Evolutionary conservation across 1,140 invertebrate species (phyloP).

Genomic region (Papilio dardanus): DNA sequence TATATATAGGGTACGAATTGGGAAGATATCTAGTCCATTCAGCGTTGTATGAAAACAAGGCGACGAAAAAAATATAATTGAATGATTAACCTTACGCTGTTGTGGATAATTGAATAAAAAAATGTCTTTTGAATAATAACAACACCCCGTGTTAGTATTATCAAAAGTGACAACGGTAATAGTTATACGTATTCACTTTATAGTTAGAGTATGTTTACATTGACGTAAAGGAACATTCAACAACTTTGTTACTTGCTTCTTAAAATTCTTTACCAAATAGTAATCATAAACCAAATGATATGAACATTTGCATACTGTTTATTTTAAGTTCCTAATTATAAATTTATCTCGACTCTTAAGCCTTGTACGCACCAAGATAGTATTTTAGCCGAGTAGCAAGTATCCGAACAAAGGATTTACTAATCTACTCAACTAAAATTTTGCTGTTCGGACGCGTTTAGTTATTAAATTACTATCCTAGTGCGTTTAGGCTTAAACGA

Average conservation of each 20-base stretch:
- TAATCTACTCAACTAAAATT: too few relatives aligned
- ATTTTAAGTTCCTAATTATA: not conserved
- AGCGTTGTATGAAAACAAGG: not conserved
- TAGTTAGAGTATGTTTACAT: not conserved
- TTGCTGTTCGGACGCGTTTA: too few relatives aligned
- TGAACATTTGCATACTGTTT: not conserved
- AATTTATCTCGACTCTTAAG: too few relatives aligned
- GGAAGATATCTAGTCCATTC: constrained; percentile 13
- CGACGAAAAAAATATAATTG: not conserved
- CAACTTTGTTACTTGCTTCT: not conserved
- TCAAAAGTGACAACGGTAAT: not conserved
- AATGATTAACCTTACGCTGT: not conserved
- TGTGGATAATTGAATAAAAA: not conserved
- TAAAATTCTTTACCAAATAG: not conserved
- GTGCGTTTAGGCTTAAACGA: too few relatives aligned
- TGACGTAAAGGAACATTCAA: not conserved
- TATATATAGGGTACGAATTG: constrained; percentile 10
- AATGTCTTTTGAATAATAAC: not conserved
- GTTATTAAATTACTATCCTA: too few relatives aligned
- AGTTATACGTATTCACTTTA: not conserved
- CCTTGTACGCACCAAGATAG: too few relatives aligned
- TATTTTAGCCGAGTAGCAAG: too few relatives aligned
- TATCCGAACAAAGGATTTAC: too few relatives aligned
- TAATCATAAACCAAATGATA: not conserved
- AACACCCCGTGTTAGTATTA: not conserved